A percentile compares a stretch with the other conserved stretches of the same genome.
phyloP scores from a whole-genome alignment of 2,113 vertebrate species.

The Chaenogobius annularis region DNA sequence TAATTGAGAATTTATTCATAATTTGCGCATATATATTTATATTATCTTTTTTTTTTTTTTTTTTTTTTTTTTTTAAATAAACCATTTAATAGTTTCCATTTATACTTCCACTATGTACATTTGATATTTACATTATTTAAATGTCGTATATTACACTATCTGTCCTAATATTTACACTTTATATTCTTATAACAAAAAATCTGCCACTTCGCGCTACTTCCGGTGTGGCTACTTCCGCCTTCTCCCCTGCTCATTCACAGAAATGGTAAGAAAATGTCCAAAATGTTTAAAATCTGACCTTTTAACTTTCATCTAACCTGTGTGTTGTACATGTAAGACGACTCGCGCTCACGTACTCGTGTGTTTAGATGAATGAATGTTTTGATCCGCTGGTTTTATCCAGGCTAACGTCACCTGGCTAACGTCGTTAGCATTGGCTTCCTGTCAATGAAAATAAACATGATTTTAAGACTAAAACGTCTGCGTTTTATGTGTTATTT shows the following conservation, averaged over 20 bases:
- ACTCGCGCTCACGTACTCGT: neutral
- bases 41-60: no score
- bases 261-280: conserved; percentile 70
- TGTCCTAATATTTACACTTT: neutral
- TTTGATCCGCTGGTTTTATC: neutral
- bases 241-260: conserved; percentile 39
- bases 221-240: conserved; percentile 70
- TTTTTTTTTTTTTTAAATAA: no score
- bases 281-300: neutral
- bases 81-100: no score
- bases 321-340: accelerated
- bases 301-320: accelerated
- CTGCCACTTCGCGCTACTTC: neutral
- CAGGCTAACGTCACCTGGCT: conserved; percentile 40
- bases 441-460: neutral
- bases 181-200: neutral
- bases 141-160: no score
- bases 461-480: neutral
- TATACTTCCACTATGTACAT: no score
- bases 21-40: no score
- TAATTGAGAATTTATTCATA: no score
- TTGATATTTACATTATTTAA: no score
- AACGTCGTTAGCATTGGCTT: conserved; percentile 1
- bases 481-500: neutral
- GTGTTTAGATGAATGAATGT: accelerated